Percentiles rank a stretch among this genome's conserved stretches.
phyloP scores from a whole-genome alignment of 2,888 invertebrate species.

The Hyppa rectilinea region DNA sequence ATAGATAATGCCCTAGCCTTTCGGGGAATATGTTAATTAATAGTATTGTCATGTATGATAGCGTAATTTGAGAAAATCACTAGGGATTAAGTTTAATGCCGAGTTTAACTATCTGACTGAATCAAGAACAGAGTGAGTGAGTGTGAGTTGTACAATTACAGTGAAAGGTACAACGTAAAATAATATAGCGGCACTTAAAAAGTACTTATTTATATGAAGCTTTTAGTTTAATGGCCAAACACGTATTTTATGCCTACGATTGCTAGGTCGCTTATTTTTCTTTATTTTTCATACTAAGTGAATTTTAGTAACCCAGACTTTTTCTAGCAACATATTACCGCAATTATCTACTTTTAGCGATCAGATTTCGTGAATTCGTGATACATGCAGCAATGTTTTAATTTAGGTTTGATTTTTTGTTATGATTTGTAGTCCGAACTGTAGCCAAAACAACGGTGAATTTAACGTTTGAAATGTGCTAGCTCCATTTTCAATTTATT shows the following conservation, averaged over 20 bases:
- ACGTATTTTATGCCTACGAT: conserved; percentile 19
- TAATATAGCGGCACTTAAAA: conserved; percentile 33
- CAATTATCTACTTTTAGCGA: background rate
- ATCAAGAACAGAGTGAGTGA: background rate
- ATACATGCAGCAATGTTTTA: background rate
- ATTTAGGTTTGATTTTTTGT: background rate
- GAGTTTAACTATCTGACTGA: background rate
- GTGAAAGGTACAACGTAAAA: conserved; percentile 21
- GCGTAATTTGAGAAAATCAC: background rate
- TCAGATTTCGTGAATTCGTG: background rate
- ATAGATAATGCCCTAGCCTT: background rate
- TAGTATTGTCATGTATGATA: background rate
- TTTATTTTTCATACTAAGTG: conserved; percentile 3
- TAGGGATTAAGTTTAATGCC: background rate
- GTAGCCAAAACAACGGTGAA: background rate
- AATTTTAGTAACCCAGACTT: background rate
- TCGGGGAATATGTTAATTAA: background rate
- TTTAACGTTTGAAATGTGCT: background rate
- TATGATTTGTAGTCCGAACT: background rate
- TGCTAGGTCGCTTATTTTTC: conserved; percentile 1
- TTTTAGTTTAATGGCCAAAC: conserved; percentile 47
- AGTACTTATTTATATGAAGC: conserved; percentile 28
- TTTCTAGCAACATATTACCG: background rate
- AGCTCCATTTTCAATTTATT: background rate
- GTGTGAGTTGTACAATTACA: conserved; percentile 29